These are phyloP conservation scores for Elaphurus davidianus DNA, from an alignment of 2,113 vertebrate species.

Conservation along the genomic window DNA sequence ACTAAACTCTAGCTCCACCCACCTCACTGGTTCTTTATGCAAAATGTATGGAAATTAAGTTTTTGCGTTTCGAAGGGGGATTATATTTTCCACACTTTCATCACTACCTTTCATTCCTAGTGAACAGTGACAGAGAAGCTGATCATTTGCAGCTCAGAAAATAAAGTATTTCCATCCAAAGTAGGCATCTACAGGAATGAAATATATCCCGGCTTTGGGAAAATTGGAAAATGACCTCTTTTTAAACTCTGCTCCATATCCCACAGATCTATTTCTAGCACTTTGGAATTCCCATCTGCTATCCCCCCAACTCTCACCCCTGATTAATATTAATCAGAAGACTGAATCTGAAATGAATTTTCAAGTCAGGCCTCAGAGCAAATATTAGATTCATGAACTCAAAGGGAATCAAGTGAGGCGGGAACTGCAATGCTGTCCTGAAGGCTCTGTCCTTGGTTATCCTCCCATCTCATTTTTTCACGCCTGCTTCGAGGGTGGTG, in stretches of 20 bases:
- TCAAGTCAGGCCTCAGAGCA: background rate
- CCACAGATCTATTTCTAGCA: background rate
- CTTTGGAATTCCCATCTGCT: background rate
- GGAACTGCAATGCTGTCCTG: accelerated
- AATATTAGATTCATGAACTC: accelerated
- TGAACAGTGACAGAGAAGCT: background rate
- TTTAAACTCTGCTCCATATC: background rate
- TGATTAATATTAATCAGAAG: background rate
- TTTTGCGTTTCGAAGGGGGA: background rate
- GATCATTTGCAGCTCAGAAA: background rate
- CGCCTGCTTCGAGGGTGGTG: accelerated
- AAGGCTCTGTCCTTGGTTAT: background rate
- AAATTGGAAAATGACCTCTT: background rate
- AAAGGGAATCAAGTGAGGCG: accelerated
- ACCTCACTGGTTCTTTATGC: too few species aligned
- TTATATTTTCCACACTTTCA: background rate
- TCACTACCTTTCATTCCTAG: background rate
- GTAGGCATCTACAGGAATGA: background rate
- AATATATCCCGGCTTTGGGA: background rate
- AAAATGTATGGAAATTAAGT: background rate
- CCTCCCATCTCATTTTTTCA: background rate
- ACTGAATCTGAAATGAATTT: background rate
- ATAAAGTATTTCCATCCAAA: background rate
- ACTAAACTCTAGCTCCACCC: background rate
- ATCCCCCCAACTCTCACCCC: background rate